Conservation (phyloP, 2,113 vertebrate genomes). For the Antennarius striatus region DNA sequence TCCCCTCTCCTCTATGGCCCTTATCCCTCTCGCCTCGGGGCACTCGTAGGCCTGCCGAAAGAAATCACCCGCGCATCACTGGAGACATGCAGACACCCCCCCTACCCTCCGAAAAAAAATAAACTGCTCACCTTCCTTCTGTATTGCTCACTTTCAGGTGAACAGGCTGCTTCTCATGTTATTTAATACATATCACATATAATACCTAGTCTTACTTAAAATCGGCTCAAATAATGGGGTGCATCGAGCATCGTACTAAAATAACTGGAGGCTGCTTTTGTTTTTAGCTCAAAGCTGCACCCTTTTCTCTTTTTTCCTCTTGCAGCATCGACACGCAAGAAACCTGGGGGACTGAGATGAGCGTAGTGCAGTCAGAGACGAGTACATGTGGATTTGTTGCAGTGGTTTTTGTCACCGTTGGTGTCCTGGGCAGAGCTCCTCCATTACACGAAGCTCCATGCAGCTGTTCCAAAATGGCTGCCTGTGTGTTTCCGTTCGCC, state of each 20-base stretch:
- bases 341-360: background rate
- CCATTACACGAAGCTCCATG: constrained; percentile 70
- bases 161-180: constrained; percentile 27
- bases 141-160: constrained; percentile 60
- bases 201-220: constrained; percentile 19
- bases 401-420: constrained; percentile 23
- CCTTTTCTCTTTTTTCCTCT: background rate
- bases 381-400: constrained; percentile 24
- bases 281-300: constrained; percentile 9
- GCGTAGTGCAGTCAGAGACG: background rate
- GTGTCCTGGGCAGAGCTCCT: constrained; percentile 59
- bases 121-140: constrained; percentile 65
- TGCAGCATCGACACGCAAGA: background rate
- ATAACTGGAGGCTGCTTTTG: constrained; percentile 6
- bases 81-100: constrained; percentile 59
- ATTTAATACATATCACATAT: constrained; percentile 5
- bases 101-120: constrained; percentile 45
- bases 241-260: background rate
- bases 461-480: constrained; percentile 78
- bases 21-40: constrained; percentile 68
- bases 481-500: constrained; percentile 53
- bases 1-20: constrained; percentile 56
- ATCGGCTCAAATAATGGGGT: constrained; percentile 13
- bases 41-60: constrained; percentile 74
- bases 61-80: constrained; percentile 77